Conservation (phyloP, 2,113 vertebrate species). For the Toxotes chatareus region DNA sequence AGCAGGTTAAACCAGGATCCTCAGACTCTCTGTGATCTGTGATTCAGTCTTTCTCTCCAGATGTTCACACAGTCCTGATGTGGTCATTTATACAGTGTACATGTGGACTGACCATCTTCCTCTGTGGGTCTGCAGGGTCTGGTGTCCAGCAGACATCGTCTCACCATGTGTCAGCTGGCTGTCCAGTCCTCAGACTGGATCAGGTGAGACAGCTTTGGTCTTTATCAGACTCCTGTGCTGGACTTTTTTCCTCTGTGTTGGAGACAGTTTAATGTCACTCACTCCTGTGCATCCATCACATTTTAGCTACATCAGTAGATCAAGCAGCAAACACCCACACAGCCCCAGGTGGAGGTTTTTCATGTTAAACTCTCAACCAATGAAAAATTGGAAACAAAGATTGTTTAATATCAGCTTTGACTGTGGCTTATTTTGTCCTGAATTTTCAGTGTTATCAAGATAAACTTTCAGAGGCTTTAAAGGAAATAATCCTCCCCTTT, state of each 20-base stretch:
- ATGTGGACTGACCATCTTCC: neutral
- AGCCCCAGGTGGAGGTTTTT: too few species aligned
- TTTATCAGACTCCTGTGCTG: neutral
- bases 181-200: constrained; percentile 99
- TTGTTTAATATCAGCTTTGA: neutral
- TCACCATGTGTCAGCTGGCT: constrained; percentile 98
- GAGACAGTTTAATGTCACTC: neutral
- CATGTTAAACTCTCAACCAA: too few species aligned
- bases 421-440: neutral
- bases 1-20: too few species aligned
- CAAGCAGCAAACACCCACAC: too few species aligned
- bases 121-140: constrained; percentile 87
- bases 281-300: too few species aligned
- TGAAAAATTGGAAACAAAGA: neutral
- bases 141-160: constrained; percentile 94
- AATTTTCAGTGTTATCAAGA: neutral
- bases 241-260: too few species aligned
- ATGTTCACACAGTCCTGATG: neutral
- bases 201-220: constrained; percentile 85
- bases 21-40: too few species aligned
- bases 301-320: neutral
- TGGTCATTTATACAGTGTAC: neutral
- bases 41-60: neutral
- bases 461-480: too few species aligned
- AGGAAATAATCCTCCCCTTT: too few species aligned